Conservation (phyloP, 2,113 vertebrate species). For the Charadrius vociferus region DNA sequence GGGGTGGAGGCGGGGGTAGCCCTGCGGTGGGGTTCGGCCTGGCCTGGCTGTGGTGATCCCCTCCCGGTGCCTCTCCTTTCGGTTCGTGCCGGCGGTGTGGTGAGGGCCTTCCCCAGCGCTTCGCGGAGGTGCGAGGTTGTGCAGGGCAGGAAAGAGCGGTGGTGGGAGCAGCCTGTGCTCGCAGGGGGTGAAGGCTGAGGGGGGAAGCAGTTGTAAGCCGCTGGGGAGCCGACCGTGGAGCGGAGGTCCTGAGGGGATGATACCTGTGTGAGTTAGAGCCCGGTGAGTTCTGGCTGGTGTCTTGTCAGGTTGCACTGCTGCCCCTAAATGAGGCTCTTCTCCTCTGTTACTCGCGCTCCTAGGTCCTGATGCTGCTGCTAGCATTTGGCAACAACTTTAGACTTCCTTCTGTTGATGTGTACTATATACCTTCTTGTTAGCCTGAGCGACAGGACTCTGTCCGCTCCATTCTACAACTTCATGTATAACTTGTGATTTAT, state of each 20-base stretch:
- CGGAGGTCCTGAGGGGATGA: not conserved
- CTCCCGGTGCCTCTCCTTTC: not conserved
- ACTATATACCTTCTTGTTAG: fast-evolving
- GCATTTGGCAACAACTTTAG: not conserved
- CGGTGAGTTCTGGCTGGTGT: fast-evolving
- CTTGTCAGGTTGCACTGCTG: fast-evolving
- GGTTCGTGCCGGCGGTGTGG: no score
- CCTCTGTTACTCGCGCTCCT: fast-evolving
- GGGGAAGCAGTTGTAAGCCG: not conserved
- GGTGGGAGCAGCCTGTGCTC: not conserved
- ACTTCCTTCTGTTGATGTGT: fast-evolving
- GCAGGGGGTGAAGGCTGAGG: fast-evolving
- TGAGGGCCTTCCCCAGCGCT: fast-evolving
- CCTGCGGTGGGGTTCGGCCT: not conserved
- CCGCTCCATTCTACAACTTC: fast-evolving
- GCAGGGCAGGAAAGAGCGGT: fast-evolving
- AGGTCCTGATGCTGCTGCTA: fast-evolving
- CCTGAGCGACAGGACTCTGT: not conserved
- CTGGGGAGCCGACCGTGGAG: not conserved
- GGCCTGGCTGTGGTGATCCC: not conserved
- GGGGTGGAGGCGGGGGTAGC: not conserved
- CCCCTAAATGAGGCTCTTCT: not conserved
- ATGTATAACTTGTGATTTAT: not conserved
- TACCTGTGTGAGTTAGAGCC: fast-evolving
- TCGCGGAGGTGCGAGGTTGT: not conserved